Evolutionary conservation across 2,888 invertebrate species (phyloP), one percentile per base, ranked within the genome.

Genomic region (Didymodactylos carnosus): DNA sequence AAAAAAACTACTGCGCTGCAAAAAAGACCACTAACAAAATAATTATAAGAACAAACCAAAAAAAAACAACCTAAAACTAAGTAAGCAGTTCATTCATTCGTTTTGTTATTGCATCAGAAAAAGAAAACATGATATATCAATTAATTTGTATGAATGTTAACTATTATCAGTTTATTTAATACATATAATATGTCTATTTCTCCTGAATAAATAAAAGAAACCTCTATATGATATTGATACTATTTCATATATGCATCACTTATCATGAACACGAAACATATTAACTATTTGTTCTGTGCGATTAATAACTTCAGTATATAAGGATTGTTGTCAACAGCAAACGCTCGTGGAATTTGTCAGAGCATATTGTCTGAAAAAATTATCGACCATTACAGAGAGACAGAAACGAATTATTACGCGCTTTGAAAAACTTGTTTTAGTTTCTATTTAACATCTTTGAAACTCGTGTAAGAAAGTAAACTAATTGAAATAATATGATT

Each of bases 381-480:
- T 23, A n/a, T n/a, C n/a, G n/a, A n/a, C n/a, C n/a, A 16, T 16
- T 0, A 19, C 19, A 19, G 23, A 46, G 5, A 14, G 25, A 27
- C 3, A 3, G n/a, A n/a, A n/a, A n/a, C n/a, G 2, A 51, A 19
- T 27, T 27, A 39, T 70, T 14, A 19, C 39, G 40, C 14, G 53
- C 1, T 75, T 7, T 2, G 29, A n/a, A 16, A 72, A 72, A 2
- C 75, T 72, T 73, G 81, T 81, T 78, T 79, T 78, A 82, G 78
- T 76, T 81, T 95, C 77, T 91, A 91, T 87, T 95, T 94, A 82
- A 95, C 95, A 85, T 95, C 94, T 82, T 92, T 91, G 84, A 99
- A 94, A 84, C 92, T 94, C 81, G 97, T 74, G 97, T 94, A 6
- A 98, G 91, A 84, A 90, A 98, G 84, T 99, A 98, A 77, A 97